Evolutionary conservation across 2,113 vertebrate species (phyloP), one percentile per base, ranked within the genome.

Genomic region (Forbesichthys papilliferus): DNA sequence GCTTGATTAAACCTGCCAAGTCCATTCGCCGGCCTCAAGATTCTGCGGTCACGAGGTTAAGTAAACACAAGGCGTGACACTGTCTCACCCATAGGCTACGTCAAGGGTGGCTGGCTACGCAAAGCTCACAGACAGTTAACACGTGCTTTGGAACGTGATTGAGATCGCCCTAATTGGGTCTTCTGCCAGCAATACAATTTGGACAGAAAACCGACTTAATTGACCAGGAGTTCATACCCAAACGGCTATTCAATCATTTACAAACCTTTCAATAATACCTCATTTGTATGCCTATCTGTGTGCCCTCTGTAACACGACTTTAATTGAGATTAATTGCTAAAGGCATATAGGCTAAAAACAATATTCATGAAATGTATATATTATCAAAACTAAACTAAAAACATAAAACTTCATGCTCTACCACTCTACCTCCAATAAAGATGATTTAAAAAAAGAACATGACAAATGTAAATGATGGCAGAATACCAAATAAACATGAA

Each of bases 1-100:
- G 80, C 83, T 69, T 86, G 82, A 87, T 88, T 87, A 85, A 87
- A 83, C 79, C 79, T 61, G 77, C 78, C 65, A 65, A 75, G 67
- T 68, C 64, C 81, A 81, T 80, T 75, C 81, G 76, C 83, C 83
- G 75, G 59, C 53, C 58, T 4, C 5, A 72, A 72, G 56, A 70
- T 49, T 48, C 77, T 11, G 55, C 8, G 75, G 87, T 77, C 86
- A 69, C 69, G 34, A 69, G 85, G 84, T 87, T 84, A 89, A 88
- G 85, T 85, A 82, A 74, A 66, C 36, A 60, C 56, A 2, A 80
- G 75, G 80, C 71, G 77, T 78, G 64, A 48, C 4, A 9, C 57
- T 20, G 66, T 57, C 71, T 67, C 36, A 33, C 68, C 71, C 47
- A 58, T 59, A 18, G 18, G 55, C 53, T 77, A 78, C 63, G 77